A percentile compares a stretch with the other conserved stretches of the same genome.
These are phyloP conservation scores for Candidula unifasciata DNA, from an alignment of 2,888 invertebrate genomes.

Conservation along the genomic window DNA sequence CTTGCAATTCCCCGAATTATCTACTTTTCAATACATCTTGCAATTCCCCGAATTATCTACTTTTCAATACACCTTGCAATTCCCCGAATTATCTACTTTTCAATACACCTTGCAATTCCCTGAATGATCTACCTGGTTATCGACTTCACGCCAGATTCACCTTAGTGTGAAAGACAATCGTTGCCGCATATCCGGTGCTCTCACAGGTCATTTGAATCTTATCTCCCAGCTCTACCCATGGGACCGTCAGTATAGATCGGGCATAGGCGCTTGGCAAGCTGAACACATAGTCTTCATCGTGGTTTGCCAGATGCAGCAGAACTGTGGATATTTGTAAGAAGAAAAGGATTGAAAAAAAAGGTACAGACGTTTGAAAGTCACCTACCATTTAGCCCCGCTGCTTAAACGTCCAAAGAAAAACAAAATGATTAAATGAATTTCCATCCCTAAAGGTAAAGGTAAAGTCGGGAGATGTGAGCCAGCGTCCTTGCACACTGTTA, in stretches of 20 bases:
- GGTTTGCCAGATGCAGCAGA: slow-evolving; percentile 66
- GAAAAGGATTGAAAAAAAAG: too few species aligned
- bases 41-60: neutral
- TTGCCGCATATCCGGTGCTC: slow-evolving; percentile 77
- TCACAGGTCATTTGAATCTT: slow-evolving; percentile 77
- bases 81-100: neutral
- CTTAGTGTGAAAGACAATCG: slow-evolving; percentile 80
- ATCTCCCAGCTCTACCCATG: slow-evolving; percentile 80
- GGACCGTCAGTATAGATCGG: slow-evolving; percentile 79
- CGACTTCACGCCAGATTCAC: slow-evolving; percentile 60
- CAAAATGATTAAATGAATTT: too few species aligned
- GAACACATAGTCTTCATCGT: slow-evolving; percentile 78
- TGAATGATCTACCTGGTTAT: neutral
- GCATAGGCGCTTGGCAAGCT: slow-evolving; percentile 79
- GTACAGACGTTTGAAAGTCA: too few species aligned
- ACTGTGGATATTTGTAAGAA: slow-evolving; percentile 71
- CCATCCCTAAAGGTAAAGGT: too few species aligned
- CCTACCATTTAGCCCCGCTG: too few species aligned
- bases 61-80: neutral
- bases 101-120: neutral
- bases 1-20: too few species aligned
- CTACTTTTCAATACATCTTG: neutral
- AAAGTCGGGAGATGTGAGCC: too few species aligned
- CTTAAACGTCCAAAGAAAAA: too few species aligned
- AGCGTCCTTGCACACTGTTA: too few species aligned